phyloP scores from a whole-genome alignment of 2,113 vertebrate species.

The Lethenteron reissneri region DNA sequence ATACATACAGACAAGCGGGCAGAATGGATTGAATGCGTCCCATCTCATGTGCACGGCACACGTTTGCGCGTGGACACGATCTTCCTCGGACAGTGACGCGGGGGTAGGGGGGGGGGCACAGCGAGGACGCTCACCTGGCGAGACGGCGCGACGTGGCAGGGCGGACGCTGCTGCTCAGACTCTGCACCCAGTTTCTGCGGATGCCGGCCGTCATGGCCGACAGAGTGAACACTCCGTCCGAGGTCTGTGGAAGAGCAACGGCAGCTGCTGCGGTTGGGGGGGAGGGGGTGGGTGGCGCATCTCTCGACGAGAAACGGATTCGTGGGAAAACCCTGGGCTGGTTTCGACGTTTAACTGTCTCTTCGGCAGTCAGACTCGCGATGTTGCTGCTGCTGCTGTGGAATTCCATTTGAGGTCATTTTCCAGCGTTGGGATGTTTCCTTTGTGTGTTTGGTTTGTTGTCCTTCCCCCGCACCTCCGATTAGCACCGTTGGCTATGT shows the following conservation, averaged over 20 bases:
- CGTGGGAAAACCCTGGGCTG: not conserved
- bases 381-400: conserved; percentile 7
- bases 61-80: not conserved
- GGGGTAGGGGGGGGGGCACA: not conserved
- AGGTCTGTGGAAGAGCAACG: conserved; percentile 32
- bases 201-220: conserved; percentile 95
- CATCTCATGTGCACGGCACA: no score
- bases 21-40: no score
- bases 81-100: not conserved
- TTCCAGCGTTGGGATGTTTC: no score
- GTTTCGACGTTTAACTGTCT: not conserved
- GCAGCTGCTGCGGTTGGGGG: accelerated
- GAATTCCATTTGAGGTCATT: not conserved
- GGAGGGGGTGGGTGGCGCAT: not conserved
- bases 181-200: conserved; percentile 87
- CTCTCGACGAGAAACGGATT: not conserved
- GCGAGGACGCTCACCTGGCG: conserved; percentile 42
- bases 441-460: no score
- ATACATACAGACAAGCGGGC: no score
- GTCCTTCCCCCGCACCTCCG: no score
- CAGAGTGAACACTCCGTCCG: conserved; percentile 42
- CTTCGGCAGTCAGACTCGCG: conserved; percentile 1
- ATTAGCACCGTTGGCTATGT: no score
- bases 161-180: conserved; percentile 56
- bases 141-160: conserved; percentile 59